phyloP scores from a whole-genome alignment of 2,797 vertebrate species.

The Sternotherus odoratus region DNA sequence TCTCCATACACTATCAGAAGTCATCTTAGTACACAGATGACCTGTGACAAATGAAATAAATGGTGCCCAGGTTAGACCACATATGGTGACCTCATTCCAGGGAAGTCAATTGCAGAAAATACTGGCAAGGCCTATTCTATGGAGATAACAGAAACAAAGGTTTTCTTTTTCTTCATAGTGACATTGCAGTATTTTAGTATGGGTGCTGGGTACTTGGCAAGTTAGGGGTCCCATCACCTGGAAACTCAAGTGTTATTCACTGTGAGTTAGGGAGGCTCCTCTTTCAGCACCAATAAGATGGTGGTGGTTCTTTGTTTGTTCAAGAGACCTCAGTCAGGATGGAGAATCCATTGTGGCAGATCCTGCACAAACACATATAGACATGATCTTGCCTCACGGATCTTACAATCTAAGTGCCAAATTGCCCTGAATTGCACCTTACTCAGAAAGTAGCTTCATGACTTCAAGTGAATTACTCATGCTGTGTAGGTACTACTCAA shows the following conservation, averaged over 20 bases:
- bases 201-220: background rate
- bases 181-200: background rate
- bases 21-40: background rate
- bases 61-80: background rate
- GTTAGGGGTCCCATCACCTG: background rate
- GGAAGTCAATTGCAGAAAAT: background rate
- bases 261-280: background rate
- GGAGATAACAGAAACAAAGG: background rate
- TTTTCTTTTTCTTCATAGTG: background rate
- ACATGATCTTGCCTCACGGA: background rate
- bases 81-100: background rate
- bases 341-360: background rate
- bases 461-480: background rate
- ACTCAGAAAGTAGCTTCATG: background rate
- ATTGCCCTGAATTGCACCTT: background rate
- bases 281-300: background rate
- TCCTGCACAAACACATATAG: background rate
- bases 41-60: background rate
- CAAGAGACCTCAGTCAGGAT: background rate
- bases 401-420: background rate
- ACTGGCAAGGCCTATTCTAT: background rate
- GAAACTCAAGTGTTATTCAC: background rate
- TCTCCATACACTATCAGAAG: background rate
- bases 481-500: background rate
- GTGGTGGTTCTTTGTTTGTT: background rate